phyloP scores from a whole-genome alignment of 2,113 vertebrate genomes.

The Diphyllodes magnificus region DNA sequence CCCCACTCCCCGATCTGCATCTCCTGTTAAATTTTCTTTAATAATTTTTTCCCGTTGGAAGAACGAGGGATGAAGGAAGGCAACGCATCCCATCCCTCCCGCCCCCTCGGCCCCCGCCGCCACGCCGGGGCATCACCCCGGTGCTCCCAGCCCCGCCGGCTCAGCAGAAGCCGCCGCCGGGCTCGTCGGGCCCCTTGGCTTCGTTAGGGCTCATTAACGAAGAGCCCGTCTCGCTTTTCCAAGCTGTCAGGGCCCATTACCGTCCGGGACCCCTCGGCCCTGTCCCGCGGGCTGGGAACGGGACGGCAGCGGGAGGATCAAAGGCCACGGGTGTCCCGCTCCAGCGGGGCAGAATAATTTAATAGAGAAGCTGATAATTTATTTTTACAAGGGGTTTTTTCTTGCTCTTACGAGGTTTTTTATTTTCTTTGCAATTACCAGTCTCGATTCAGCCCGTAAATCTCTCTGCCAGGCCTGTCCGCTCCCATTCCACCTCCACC shows the following conservation, averaged over 20 bases:
- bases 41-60: background rate
- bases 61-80: rapidly evolving
- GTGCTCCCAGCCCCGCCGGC: background rate
- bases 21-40: rapidly evolving
- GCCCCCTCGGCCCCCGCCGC: background rate
- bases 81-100: rapidly evolving
- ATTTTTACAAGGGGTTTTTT: background rate
- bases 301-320: constrained; percentile 2
- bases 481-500: background rate
- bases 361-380: constrained; percentile 38
- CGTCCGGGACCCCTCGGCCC: background rate
- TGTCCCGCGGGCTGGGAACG: constrained; percentile 8
- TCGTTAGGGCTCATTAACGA: constrained; percentile 54
- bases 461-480: background rate
- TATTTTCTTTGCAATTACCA: background rate
- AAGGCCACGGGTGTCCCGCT: constrained; percentile 24
- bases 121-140: background rate
- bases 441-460: background rate
- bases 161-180: background rate
- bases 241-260: constrained; percentile 30
- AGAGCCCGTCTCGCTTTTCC: constrained; percentile 32
- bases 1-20: rapidly evolving
- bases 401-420: background rate
- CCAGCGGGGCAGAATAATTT: constrained; percentile 61
- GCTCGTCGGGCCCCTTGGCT: background rate